Evolutionary conservation across 2,888 invertebrate genomes (phyloP), one percentile per base, ranked within the genome.

Genomic region (Linnaemya vulpina): DNA sequence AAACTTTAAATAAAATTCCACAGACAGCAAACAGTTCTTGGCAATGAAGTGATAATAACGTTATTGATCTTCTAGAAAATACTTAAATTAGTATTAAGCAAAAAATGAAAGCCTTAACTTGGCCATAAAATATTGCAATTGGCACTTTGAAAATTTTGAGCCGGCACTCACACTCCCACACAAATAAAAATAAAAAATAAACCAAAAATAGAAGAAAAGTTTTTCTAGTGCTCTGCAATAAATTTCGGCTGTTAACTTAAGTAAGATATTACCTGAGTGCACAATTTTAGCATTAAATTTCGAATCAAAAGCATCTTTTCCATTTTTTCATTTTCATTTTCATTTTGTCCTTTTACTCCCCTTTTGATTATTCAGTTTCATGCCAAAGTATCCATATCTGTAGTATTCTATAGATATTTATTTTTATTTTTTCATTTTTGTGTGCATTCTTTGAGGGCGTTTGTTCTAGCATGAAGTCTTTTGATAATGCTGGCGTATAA

Each of bases 231-330:
- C 81, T 30, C 43, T 63, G 84, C 76, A 74, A 81, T 81, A 85
- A 85, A 85, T 85, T 85, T 81, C 68, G 74, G 74, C 78, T 81
- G 84, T 85, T 85, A 85, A 81, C 70, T 74, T 85, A 78, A 85
- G 81, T 70, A 84, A 84, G 81, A 78, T 77, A 77, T 84, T 84
- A 84, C 84, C 84, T 84, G 84, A 81, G 67, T 81, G 81, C 77
- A 78, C 84, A 84, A 84, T 84, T 84, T 84, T 15, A 68, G 60
- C 83, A 68, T 60, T 78, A 74, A 68, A 68, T 77, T 73, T 63
- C 55, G 55, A 76, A 79, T 84, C 60, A 84, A 84, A 81, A 74
- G 77, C 68, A 77, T 55, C 15, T 43, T 67, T 60, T 40, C 5
- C 3, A 3, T 40, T 40, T 40, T 40, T 40, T 40, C 11, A 11